Conservation (phyloP, 1,140 invertebrate species). For the Galleria mellonella region DNA sequence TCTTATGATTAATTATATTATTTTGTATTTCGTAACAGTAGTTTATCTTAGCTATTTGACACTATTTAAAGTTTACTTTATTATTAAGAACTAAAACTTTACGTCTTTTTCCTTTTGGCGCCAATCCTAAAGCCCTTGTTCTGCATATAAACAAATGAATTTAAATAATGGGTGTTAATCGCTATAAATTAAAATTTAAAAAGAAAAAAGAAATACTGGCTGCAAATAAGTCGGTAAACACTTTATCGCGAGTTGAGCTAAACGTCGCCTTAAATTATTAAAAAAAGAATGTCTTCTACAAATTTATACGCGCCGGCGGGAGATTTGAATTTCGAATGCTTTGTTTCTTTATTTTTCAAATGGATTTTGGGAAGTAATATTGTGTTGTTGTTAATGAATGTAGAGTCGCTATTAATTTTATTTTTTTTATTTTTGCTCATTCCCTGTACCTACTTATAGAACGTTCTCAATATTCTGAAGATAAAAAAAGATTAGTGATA, state of each 20-base stretch:
- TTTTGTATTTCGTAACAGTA: no score
- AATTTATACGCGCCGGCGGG: slow-evolving; percentile 24
- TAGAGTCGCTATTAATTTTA: slow-evolving; percentile 14
- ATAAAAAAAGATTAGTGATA: no score
- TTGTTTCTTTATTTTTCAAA: slow-evolving; percentile 31
- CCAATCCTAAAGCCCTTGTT: no score
- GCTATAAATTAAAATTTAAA: no score
- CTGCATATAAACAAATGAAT: slow-evolving; percentile 25
- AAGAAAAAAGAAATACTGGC: slow-evolving; percentile 7
- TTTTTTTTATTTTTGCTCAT: no score
- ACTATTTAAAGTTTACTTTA: no score
- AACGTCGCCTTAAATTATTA: slow-evolving; percentile 39
- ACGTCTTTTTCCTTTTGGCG: no score
- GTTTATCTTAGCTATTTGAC: no score
- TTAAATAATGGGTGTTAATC: not conserved
- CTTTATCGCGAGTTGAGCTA: slow-evolving; percentile 37
- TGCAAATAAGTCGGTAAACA: slow-evolving; percentile 54
- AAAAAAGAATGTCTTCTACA: slow-evolving; percentile 31
- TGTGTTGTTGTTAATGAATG: slow-evolving; percentile 10
- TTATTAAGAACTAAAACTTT: no score
- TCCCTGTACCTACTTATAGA: no score
- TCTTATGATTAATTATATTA: no score
- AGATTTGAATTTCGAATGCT: slow-evolving; percentile 42
- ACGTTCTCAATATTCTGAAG: no score
- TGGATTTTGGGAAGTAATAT: slow-evolving; percentile 25